Base-by-base conservation (phyloP, 1,140 invertebrate genomes). In the Aphidius gifuensis region DNA sequence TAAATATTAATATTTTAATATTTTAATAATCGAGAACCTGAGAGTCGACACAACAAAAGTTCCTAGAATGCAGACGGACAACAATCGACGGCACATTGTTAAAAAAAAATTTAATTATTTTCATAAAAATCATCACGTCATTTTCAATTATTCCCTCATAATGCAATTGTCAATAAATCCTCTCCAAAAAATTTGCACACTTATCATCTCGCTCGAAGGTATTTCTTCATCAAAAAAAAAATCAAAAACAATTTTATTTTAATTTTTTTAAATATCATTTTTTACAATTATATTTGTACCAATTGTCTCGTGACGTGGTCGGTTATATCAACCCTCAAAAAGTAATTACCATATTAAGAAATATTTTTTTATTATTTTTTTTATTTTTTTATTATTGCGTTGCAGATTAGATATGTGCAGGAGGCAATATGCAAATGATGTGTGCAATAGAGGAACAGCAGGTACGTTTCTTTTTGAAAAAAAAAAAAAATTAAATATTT, bases 351-450 rank as follows among this genome's bases (percentile, higher is more conserved):
- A 74, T 71, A 78, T 76, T 76, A 77, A 79, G 69, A 71, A 70
- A 64, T 66, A 77, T 74, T 75, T 79, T 80, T 32, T 32, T 16
- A 16, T 32, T 32, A 4, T 3, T 32, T 32, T 32, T 32, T 23
- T 23, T 23, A 2, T 23, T 23, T 32, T 32, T 64, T 55, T 80
- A 68, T 80, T 81, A 62, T 81, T 81, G 75, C 75, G 69, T 90
- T 90, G 82, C 92, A 96, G 93, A 93, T 92, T 96, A 88, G 94
- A 97, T 90, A 96, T 97, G 94, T 97, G 94, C 90, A 90, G 94
- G 85, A 87, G 93, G 84, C 90, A 93, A 85, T 93, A 92, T 85
- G 88, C 91, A 80, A 91, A 90, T 86, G 93, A 94, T 83, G 88
- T 90, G 83, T 96, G 94, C 91, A 96, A 96, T 89, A 89, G 93